Evolutionary conservation across 1,140 invertebrate species (phyloP).

Genomic region (Anagrus nilaparvatae): DNA sequence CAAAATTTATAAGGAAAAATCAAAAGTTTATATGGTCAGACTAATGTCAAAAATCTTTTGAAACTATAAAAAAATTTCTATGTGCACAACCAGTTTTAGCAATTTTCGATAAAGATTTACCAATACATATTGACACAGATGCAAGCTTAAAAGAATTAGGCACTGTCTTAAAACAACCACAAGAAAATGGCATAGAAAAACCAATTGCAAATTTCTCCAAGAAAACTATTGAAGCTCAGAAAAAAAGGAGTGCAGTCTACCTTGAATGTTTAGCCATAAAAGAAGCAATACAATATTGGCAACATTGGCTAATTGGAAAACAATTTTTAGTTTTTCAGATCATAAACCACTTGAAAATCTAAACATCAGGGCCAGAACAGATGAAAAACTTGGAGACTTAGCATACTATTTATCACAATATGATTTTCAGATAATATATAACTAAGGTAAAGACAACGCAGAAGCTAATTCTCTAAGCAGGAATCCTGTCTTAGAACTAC

Average conservation of each 20-base stretch:
- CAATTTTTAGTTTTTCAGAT: background rate
- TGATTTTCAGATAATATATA: conserved; percentile 3
- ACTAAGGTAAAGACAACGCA: conserved; percentile 1
- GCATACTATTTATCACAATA: conserved; percentile 10
- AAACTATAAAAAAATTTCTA: conserved; percentile 15
- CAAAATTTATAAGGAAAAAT: conserved; percentile 19
- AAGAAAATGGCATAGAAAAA: conserved; percentile 11
- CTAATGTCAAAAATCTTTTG: conserved; percentile 15
- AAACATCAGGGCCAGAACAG: conserved; percentile 2
- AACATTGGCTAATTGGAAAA: conserved; percentile 5
- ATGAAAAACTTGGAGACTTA: conserved; percentile 5
- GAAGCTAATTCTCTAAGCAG: conserved; percentile 5
- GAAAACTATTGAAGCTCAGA: background rate
- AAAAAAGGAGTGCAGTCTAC: conserved; percentile 5
- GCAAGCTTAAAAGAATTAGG: conserved; percentile 13
- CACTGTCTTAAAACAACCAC: conserved; percentile 15
- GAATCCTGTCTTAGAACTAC: conserved; percentile 5
- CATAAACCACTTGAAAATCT: conserved; percentile 8
- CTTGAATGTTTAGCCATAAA: conserved; percentile 7
- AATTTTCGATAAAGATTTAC: conserved; percentile 20
- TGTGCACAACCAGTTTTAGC: conserved; percentile 16
- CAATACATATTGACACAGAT: conserved; percentile 19
- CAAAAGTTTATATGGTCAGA: conserved; percentile 16
- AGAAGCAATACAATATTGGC: conserved; percentile 5
- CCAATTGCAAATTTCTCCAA: conserved; percentile 12